Evolutionary conservation across 1,140 invertebrate genomes (phyloP), one percentile per base, ranked within the genome.

Genomic region (Drosophila mayri): DNA sequence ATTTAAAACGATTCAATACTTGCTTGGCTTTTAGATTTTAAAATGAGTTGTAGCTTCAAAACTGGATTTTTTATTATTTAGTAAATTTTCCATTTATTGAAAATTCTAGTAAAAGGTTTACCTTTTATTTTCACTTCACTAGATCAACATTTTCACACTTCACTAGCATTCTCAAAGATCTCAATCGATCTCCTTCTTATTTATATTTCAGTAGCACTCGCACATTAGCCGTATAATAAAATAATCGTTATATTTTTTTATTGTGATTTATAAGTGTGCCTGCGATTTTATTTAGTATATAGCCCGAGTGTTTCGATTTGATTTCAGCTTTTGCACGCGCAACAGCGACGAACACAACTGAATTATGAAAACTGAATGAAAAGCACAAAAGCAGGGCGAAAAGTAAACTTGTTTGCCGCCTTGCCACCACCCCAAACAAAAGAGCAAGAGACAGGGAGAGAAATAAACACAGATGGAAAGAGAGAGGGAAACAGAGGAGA

Each of bases 341-440:
- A 84, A 70, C 86, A 37, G 76, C 84, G 54, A 80, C 83, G 84
- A 87, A 87, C 84, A 74, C 84, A 87, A 80, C 84, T 83, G 80
- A 87, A 57, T 52, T 72, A 72, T 60, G 68, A 78, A 88, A 83
- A 88, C 65, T 88, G 80, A 87, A 88, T 88, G 80, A 88, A 87
- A 87, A 84, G 78, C 84, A 83, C 83, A 65, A 68, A 82, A 71
- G 63, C 80, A 61, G 70, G 54, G 52, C 37, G 32, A 75, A 38
- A 54, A 64, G 73, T 70, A 78, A 77, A 77, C 76, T 78, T 78
- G 76, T 74, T 72, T 72, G 70, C 43, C 66, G 65, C 66, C 80
- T 38, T 20, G 62, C 54, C 52, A 35, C 44, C 64, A 52, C 54
- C 71, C 44, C 49, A 57, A 35, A 43, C 43, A 62, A 41, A 40